Conservation (phyloP, 2,113 vertebrate species). For the Charadrius vociferus region DNA sequence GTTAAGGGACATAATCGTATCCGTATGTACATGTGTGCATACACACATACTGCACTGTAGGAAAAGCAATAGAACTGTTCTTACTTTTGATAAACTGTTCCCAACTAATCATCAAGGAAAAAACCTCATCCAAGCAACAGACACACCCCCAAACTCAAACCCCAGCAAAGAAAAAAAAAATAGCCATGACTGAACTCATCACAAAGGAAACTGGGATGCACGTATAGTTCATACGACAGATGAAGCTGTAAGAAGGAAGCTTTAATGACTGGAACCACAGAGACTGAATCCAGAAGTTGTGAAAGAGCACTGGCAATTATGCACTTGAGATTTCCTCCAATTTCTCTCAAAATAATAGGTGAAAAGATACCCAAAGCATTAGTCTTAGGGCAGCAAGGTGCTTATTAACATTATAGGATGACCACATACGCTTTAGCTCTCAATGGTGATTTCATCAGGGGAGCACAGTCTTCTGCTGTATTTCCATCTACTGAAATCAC, state of each 20-base stretch:
- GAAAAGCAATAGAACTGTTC: not conserved
- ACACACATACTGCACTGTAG: not conserved
- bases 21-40: fast-evolving
- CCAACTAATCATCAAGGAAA: not conserved
- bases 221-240: not conserved
- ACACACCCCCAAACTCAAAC: not conserved
- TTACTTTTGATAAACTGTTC: not conserved
- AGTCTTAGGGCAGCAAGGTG: not conserved
- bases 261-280: not conserved
- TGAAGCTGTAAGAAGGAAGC: not conserved
- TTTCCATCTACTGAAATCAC: not conserved
- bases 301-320: not conserved
- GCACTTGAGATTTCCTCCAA: not conserved
- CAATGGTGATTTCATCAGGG: not conserved
- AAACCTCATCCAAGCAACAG: not conserved
- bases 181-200: not conserved
- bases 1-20: not conserved
- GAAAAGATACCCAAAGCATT: not conserved
- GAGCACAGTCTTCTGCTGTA: not conserved
- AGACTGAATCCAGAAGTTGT: not conserved
- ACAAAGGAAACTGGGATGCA: not conserved
- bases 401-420: not conserved
- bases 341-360: not conserved
- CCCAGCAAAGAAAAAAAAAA: not conserved
- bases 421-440: not conserved